phyloP scores from a whole-genome alignment of 2,797 vertebrate genomes.

The Tokudaia muenninki region DNA sequence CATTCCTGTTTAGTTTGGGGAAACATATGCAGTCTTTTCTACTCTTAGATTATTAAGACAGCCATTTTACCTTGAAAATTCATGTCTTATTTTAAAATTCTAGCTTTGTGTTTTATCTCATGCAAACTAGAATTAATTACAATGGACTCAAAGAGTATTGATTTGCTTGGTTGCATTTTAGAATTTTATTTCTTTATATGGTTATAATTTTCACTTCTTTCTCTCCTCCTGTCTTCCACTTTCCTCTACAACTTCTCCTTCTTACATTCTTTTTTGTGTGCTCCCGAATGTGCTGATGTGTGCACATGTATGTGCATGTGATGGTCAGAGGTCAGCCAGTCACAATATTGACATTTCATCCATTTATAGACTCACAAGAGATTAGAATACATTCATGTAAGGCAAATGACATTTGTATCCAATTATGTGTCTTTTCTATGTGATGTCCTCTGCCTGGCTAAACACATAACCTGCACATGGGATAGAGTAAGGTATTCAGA shows the following conservation, averaged over 20 bases:
- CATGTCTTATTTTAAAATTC: slow-evolving; percentile 18
- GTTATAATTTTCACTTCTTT: background rate
- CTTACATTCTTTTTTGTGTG: background rate
- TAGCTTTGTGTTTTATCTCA: background rate
- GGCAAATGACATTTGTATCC: background rate
- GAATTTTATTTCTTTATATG: background rate
- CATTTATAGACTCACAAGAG: background rate
- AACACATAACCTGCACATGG: background rate
- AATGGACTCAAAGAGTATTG: background rate
- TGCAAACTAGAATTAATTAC: background rate
- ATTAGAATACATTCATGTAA: background rate
- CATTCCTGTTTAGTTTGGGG: background rate
- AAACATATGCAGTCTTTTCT: background rate
- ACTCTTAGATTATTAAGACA: background rate
- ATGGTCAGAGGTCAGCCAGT: background rate
- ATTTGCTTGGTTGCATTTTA: background rate
- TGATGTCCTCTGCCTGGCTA: background rate
- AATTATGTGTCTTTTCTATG: background rate
- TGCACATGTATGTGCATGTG: background rate
- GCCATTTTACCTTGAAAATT: background rate
- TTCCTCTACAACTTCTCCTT: background rate
- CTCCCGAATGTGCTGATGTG: background rate
- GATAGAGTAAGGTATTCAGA: background rate
- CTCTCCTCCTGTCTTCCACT: background rate
- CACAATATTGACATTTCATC: background rate